Evolutionary conservation across 2,797 vertebrate species (phyloP), one percentile per base, ranked within the genome.

Genomic region (Kryptolebias ocellatus): DNA sequence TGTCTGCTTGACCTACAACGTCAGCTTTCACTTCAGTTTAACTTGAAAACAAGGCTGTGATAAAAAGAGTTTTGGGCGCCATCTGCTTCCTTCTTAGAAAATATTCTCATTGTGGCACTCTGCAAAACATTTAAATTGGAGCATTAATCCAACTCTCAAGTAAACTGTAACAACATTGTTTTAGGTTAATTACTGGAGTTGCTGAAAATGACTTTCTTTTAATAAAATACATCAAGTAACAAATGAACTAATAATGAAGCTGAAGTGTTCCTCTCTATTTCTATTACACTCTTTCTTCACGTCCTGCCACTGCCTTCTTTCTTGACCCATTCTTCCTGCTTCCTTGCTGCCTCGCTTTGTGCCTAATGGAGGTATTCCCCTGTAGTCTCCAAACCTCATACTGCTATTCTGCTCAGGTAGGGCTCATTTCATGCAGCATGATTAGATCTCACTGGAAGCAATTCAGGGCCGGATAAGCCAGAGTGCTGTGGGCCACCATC

Each of bases 371-470:
- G 83, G 85, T 88, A 86, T 86, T 85, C 81, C 87, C 80, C 79
- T 82, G 80, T 74, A 87, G 83, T 77, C 79, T 78, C 45, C 77
- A 70, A 75, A 83, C 81, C 75, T 68, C 20, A 2, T n/a, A 45
- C 76, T 74, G 50, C 73, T 67, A 84, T 87, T 89, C 85, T 82
- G 72, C 81, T 89, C 87, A 87, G 87, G 81, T 86, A 79, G 79
- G 75, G 75, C 82, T 86, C 81, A 93, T 93, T 93, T 92, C 89
- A 91, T 91, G 85, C 84, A 73, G 80, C 78, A 78, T 86, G 92
- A 93, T 94, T 92, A 91, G 87, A 94, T 93, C 91, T 92, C 85
- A 78, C 84, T 74, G 83, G 83, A 80, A 86, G 84, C 85, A 87
- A 89, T 88, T 87, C 84, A 65, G 83, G 81, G 86, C 82, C 55